These are phyloP conservation scores for Zaprionus tsacasi DNA, from an alignment of 1,140 invertebrate species.

Conservation along the genomic window DNA sequence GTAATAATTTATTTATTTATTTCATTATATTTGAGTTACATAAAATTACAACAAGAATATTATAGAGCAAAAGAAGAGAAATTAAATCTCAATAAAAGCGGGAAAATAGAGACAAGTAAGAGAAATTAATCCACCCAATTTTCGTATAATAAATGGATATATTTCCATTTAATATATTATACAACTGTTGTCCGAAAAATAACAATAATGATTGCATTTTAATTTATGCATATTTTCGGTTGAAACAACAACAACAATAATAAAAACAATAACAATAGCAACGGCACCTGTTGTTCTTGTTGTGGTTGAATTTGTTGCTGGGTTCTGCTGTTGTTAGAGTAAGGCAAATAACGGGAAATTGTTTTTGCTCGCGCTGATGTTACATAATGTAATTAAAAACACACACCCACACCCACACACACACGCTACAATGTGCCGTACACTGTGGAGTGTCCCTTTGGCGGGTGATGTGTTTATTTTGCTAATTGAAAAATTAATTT, in stretches of 20 bases:
- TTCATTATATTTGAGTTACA: neutral
- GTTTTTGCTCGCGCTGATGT: constrained; percentile 23
- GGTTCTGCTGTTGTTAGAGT: neutral
- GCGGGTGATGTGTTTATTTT: constrained; percentile 48
- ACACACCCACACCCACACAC: constrained; percentile 6
- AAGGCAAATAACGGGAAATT: constrained; percentile 20
- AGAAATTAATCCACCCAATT: neutral
- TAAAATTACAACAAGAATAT: too few species aligned
- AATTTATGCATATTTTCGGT: constrained; percentile 8
- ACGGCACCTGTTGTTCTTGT: neutral
- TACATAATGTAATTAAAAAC: constrained; percentile 40
- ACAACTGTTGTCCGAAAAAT: neutral
- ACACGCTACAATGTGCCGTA: constrained; percentile 19
- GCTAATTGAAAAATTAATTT: constrained; percentile 63
- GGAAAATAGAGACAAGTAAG: neutral
- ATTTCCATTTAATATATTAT: neutral
- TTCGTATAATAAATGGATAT: neutral
- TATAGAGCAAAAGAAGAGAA: too few species aligned
- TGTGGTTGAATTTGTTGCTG: constrained; percentile 1
- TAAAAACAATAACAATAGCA: too few species aligned
- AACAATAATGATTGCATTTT: neutral
- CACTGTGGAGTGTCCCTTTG: constrained; percentile 23
- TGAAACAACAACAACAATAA: neutral
- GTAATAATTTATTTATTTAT: neutral
- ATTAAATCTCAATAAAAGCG: too few species aligned